A percentile compares a stretch with the other conserved stretches of the same genome.
Conservation (phyloP, 2,888 invertebrate genomes). For the Morinoia aosen region DNA sequence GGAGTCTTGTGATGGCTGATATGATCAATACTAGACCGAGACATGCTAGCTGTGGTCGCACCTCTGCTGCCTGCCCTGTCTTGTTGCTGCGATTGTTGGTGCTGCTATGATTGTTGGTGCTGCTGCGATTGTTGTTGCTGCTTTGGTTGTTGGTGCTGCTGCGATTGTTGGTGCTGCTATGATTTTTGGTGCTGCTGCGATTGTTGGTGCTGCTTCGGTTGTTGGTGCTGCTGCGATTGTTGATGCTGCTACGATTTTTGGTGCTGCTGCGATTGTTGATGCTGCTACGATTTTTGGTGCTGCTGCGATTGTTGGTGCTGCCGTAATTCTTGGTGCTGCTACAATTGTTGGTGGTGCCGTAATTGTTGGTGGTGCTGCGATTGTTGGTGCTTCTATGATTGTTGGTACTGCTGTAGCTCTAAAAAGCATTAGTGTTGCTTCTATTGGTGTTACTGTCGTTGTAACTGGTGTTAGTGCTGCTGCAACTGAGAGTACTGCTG, state of each 20-base stretch:
- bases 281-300: not conserved
- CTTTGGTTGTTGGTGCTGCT: not conserved
- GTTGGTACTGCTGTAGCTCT: too few relatives aligned
- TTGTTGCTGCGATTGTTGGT: not conserved
- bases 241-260: not conserved
- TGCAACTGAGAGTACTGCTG: not conserved
- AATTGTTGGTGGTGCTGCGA: too few relatives aligned
- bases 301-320: not conserved
- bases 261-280: not conserved
- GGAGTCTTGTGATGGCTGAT: constrained; percentile 37
- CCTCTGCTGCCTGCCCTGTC: not conserved
- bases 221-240: not conserved
- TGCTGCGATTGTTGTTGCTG: not conserved
- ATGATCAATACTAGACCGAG: constrained; percentile 39
- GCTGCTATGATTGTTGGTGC: not conserved
- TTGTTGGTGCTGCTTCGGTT: not conserved
- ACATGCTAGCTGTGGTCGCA: not conserved
- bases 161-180: not conserved
- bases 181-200: not conserved
- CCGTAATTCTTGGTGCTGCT: not conserved
- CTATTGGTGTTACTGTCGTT: not conserved
- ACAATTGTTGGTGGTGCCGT: too few relatives aligned
- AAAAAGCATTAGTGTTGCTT: not conserved
- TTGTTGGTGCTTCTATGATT: too few relatives aligned
- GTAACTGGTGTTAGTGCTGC: not conserved